Base-by-base conservation (phyloP, 2,797 vertebrate genomes). In the Melanotaenia trifasciata region DNA sequence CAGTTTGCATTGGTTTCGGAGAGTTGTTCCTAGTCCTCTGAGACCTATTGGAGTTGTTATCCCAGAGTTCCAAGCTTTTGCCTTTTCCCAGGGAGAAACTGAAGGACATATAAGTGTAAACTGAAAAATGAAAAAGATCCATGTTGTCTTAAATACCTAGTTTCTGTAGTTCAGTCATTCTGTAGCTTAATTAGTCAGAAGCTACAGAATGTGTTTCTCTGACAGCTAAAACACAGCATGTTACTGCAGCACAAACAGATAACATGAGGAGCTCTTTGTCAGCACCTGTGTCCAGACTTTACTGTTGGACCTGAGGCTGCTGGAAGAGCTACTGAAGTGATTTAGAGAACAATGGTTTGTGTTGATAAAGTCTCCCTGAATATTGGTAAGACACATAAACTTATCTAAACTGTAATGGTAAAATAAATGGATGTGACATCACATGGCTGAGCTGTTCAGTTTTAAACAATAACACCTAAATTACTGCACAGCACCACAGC, bases 41-140 rank as follows among this genome's bases (percentile, higher is more conserved):
- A 82, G 84, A 81, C 85, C 81, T 84, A 72, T 69, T 79, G 78
- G 77, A 83, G 76, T 81, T 87, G 85, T 81, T 77, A 76, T 87
- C 72, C 87, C 60, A 65, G 76, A 76, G 78, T 89, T 90, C 84
- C 71, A 72, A 72, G 32, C 71, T 66, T 88, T 87, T 81, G 78
- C 54, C 62, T 56, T 84, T 40, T 84, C 65, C 74, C 72, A 84
- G 60, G 64, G 66, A 80, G 64, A 78, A 79, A 70, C 43, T 47
- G n/a, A 63, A 67, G 51, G 62, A 68, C 75, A 65, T 7, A 70
- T 70, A 57, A 76, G 40, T 1, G 7, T 58, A 80, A 67, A 67
- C 61, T 67, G 26, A 20, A 24, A 72, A 32, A 13, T 54, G 59
- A 24, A 72, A 32, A 13, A 50, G 59, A 76, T 68, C 72, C 53